Conservation (phyloP, 2,113 vertebrate species). For the Sylvilagus bachmani region DNA sequence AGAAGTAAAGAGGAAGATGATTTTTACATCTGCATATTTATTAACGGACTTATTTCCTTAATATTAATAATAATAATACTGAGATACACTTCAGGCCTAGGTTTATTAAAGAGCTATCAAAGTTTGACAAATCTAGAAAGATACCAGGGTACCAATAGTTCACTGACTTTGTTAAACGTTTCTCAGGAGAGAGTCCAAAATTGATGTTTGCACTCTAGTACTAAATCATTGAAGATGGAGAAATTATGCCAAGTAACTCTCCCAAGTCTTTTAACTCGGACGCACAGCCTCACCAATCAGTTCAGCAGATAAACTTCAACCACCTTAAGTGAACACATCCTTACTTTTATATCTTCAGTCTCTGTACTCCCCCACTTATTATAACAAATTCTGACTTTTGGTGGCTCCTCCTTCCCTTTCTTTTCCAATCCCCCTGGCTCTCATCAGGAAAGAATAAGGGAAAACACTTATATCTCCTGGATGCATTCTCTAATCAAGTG, state of each 20-base stretch:
- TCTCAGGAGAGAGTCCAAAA: conserved; percentile 80
- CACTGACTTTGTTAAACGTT: conserved; percentile 70
- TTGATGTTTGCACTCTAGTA: conserved; percentile 77
- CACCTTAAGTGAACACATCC: conserved; percentile 56
- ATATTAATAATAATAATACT: background rate
- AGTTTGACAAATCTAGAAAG: conserved; percentile 80
- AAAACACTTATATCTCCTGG: conserved; percentile 56
- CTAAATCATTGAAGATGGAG: conserved; percentile 75
- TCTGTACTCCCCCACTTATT: background rate
- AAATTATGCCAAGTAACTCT: conserved; percentile 83
- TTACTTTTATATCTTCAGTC: background rate
- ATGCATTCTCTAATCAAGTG: conserved; percentile 61
- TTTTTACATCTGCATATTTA: conserved; percentile 78
- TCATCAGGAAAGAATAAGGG: conserved; percentile 25
- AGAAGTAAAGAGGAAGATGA: conserved; percentile 71
- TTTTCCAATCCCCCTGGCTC: background rate
- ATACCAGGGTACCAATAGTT: conserved; percentile 72
- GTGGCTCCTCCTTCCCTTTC: conserved; percentile 19
- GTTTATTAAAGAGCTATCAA: conserved; percentile 81
- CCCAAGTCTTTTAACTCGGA: conserved; percentile 75
- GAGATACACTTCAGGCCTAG: conserved; percentile 75
- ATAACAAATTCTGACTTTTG: conserved; percentile 20
- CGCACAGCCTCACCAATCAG: conserved; percentile 64
- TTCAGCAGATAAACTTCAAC: conserved; percentile 62
- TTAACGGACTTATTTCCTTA: conserved; percentile 58